phyloP scores from a whole-genome alignment of 2,888 invertebrate genomes.

The Lasius fuliginosus region DNA sequence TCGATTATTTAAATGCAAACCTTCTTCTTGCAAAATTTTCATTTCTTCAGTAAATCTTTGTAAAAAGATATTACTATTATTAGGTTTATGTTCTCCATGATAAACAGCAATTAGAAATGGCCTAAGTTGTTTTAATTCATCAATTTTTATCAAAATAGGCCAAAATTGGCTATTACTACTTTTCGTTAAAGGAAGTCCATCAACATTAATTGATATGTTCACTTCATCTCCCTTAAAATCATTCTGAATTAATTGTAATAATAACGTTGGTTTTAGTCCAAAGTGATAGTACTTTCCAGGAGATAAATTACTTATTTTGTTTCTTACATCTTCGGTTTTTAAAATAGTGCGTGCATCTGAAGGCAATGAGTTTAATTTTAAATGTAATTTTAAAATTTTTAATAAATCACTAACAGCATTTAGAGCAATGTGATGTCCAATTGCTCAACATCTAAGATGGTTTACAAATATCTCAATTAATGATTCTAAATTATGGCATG shows the following conservation, averaged over 20 bases:
- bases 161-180: constrained; percentile 19
- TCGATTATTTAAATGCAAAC: constrained; percentile 8
- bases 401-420: constrained; percentile 21
- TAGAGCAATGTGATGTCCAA: constrained; percentile 20
- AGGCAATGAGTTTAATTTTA: neutral
- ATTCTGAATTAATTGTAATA: constrained; percentile 15
- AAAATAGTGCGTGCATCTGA: constrained; percentile 17
- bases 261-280: neutral
- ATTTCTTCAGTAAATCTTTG: constrained; percentile 31
- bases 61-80: constrained; percentile 15
- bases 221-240: constrained; percentile 3
- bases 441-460: constrained; percentile 14
- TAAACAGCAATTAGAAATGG: constrained; percentile 26
- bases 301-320: neutral
- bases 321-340: neutral
- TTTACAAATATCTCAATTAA: constrained; percentile 4
- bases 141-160: constrained; percentile 27
- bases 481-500: neutral
- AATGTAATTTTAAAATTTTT: constrained; percentile 17
- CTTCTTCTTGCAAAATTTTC: constrained; percentile 25
- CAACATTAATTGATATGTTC: constrained; percentile 14
- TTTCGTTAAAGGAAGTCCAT: constrained; percentile 34
- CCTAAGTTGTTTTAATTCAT: constrained; percentile 6
- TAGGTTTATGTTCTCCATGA: constrained; percentile 20
- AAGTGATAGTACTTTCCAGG: constrained; percentile 22